These are phyloP conservation scores for Anabas testudineus DNA, from an alignment of 2,797 vertebrate genomes.

Conservation along the genomic window DNA sequence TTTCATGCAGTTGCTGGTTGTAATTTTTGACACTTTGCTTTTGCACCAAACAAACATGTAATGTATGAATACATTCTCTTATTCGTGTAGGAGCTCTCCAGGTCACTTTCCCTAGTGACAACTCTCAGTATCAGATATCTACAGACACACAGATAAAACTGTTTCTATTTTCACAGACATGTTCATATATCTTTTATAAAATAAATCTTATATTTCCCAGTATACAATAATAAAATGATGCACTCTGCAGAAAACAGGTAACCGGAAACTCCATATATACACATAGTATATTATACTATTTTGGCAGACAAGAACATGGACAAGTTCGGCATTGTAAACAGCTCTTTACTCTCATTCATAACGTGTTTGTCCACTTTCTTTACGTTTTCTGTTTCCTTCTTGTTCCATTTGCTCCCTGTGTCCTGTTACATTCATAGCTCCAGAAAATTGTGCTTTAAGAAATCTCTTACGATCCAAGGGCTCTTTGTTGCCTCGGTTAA, in stretches of 20 bases:
- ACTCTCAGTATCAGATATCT: constrained; percentile 36
- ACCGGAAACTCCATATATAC: constrained; percentile 79
- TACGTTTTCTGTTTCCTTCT: constrained; percentile 11
- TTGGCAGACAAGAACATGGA: constrained; percentile 82
- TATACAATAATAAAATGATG: constrained; percentile 82
- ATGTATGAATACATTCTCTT: constrained; percentile 49
- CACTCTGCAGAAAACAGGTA: constrained; percentile 79
- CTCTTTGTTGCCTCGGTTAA: constrained; percentile 26
- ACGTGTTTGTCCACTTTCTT: constrained; percentile 8
- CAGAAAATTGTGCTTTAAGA: constrained; percentile 92
- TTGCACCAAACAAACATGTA: constrained; percentile 28
- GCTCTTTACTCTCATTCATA: constrained; percentile 62
- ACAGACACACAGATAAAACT: constrained; percentile 70
- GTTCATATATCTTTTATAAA: constrained; percentile 80
- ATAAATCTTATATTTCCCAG: constrained; percentile 83
- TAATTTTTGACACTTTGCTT: constrained; percentile 44
- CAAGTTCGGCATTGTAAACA: constrained; percentile 82
- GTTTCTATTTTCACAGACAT: constrained; percentile 61
- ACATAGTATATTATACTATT: constrained; percentile 75
- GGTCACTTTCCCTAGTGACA: constrained; percentile 28
- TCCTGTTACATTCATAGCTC: constrained; percentile 89
- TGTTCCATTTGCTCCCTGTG: background rate
- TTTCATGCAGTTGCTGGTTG: constrained; percentile 63
- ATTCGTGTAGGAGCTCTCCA: constrained; percentile 19
- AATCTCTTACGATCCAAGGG: constrained; percentile 52